phyloP scores from a whole-genome alignment of 2,888 invertebrate genomes.

The Muscina levida region DNA sequence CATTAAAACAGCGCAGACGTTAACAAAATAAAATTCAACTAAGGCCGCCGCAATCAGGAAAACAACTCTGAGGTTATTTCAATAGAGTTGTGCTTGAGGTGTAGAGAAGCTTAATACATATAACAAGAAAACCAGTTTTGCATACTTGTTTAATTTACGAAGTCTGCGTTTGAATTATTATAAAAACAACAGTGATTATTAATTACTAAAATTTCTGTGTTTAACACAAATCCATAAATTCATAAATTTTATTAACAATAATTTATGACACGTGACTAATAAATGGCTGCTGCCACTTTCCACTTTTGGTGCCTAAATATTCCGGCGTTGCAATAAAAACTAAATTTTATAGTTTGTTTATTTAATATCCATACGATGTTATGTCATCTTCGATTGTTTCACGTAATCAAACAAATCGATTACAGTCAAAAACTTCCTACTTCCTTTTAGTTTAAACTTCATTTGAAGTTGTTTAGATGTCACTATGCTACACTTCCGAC shows the following conservation, averaged over 20 bases:
- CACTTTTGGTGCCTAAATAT: not conserved
- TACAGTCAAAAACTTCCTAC: not conserved
- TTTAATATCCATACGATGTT: not conserved
- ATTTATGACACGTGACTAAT: not conserved
- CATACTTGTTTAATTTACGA: constrained; percentile 1
- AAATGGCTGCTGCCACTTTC: not conserved
- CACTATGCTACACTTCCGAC: constrained; percentile 48
- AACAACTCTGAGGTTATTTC: constrained; percentile 12
- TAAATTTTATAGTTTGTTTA: constrained; percentile 13
- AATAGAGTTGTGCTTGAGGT: not conserved
- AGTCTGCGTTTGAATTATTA: not conserved
- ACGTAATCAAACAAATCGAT: not conserved
- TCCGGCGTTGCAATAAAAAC: constrained; percentile 5
- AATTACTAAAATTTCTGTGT: not conserved
- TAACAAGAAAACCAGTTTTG: constrained; percentile 4
- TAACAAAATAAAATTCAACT: constrained; percentile 46
- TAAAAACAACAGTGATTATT: not conserved
- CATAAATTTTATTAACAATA: not conserved
- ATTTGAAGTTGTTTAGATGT: constrained; percentile 42
- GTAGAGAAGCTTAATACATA: not conserved
- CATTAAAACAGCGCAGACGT: constrained; percentile 75
- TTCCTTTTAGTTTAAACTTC: constrained; percentile 30
- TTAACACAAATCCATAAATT: constrained; percentile 7
- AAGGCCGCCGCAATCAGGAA: constrained; percentile 36
- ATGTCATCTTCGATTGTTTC: not conserved